These are phyloP conservation scores for Lissonota sp. DNA, from an alignment of 2,888 invertebrate species.

Conservation along the genomic window DNA sequence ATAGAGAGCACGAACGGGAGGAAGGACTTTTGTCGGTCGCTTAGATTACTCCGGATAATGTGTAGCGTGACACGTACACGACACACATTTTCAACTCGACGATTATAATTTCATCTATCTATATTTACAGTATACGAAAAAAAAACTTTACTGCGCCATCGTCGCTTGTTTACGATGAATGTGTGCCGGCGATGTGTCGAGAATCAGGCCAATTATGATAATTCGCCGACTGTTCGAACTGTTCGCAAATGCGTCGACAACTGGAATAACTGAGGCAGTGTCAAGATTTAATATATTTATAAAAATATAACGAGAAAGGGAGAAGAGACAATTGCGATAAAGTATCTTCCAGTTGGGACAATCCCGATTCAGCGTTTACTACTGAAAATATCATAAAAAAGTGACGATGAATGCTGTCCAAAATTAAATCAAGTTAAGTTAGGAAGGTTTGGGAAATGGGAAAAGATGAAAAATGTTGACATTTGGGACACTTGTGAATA, in stretches of 20 bases:
- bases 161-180: neutral
- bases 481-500: neutral
- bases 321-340: too few relatives aligned
- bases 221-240: too few relatives aligned
- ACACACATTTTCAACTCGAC: neutral
- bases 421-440: too few relatives aligned
- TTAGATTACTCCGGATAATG: conserved; percentile 18
- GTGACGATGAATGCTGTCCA: too few relatives aligned
- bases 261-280: too few relatives aligned
- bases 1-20: neutral
- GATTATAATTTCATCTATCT: neutral
- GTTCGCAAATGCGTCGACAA: too few relatives aligned
- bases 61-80: neutral
- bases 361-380: too few relatives aligned
- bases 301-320: too few relatives aligned
- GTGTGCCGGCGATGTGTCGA: neutral
- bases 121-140: neutral
- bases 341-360: too few relatives aligned
- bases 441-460: too few relatives aligned
- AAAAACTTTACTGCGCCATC: neutral
- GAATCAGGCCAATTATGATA: neutral
- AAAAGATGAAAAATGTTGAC: neutral
- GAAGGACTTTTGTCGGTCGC: neutral
- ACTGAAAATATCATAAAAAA: neutral
- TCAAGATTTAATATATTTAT: too few relatives aligned